These are phyloP conservation scores for Cyprinodon variegatus DNA, from an alignment of 2,113 vertebrate genomes.

Conservation along the genomic window DNA sequence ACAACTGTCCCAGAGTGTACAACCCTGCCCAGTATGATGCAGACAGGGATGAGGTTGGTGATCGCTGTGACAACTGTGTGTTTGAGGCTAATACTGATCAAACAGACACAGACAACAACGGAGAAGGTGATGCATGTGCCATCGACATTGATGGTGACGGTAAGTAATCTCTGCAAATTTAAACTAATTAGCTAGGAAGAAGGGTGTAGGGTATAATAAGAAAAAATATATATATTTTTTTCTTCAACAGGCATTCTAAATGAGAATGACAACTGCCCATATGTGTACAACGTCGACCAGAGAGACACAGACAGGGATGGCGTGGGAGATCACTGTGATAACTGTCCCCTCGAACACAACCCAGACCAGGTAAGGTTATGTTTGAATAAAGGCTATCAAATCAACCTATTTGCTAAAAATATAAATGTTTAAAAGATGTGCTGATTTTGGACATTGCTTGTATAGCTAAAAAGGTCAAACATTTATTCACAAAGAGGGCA, in stretches of 20 bases:
- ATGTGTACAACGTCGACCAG: slow-evolving; percentile 97
- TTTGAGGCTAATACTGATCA: slow-evolving; percentile 96
- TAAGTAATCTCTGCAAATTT: slow-evolving; percentile 61
- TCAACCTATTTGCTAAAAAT: slow-evolving; percentile 19
- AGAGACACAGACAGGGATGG: slow-evolving; percentile 93
- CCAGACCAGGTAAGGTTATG: slow-evolving; percentile 89
- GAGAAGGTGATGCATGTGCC: slow-evolving; percentile 96
- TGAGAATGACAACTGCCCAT: slow-evolving; percentile 94
- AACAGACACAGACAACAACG: slow-evolving; percentile 93
- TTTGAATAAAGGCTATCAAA: too few relatives aligned
- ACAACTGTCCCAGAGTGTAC: slow-evolving; percentile 94
- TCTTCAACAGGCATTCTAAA: slow-evolving; percentile 89
- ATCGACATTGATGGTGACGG: slow-evolving; percentile 97
- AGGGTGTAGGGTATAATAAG: not conserved
- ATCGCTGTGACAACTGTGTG: slow-evolving; percentile 96
- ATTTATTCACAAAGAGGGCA: slow-evolving; percentile 43
- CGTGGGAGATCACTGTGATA: slow-evolving; percentile 98
- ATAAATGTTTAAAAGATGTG: slow-evolving; percentile 45
- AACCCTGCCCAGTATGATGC: slow-evolving; percentile 96
- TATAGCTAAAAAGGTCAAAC: slow-evolving; percentile 53
- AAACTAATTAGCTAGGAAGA: not conserved
- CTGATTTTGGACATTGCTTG: slow-evolving; percentile 47
- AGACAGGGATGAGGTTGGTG: slow-evolving; percentile 94
- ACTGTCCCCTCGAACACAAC: slow-evolving; percentile 97
- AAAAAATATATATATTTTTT: slow-evolving; percentile 19